These are phyloP conservation scores for Astropecten irregularis DNA, from an alignment of 53 echinoderm and acorn worm species.

Conservation along the genomic window DNA sequence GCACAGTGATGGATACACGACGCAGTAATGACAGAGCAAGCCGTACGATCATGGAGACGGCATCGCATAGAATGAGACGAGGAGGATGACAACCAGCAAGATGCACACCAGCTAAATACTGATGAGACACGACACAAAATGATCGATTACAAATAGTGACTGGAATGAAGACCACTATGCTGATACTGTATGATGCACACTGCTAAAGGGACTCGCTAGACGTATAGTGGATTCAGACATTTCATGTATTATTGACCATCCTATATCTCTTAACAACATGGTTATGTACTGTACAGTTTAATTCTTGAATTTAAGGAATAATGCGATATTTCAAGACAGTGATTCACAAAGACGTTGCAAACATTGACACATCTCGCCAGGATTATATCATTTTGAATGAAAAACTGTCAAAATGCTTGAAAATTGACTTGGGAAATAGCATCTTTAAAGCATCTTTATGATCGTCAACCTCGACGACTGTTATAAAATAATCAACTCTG, in stretches of 20 bases:
- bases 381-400: too few species aligned
- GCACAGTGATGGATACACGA: background rate
- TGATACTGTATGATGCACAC: background rate
- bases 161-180: background rate
- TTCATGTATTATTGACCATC: background rate
- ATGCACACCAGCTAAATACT: background rate
- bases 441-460: too few species aligned
- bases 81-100: background rate
- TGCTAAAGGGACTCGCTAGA: background rate
- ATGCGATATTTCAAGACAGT: background rate
- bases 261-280: background rate
- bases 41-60: background rate
- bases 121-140: background rate
- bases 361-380: too few species aligned
- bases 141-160: constrained; percentile 1
- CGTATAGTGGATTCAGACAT: too few species aligned
- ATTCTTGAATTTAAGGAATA: background rate
- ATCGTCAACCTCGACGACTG: too few species aligned
- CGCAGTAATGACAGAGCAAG: background rate
- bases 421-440: too few species aligned
- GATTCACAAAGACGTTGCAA: too few species aligned
- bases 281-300: background rate
- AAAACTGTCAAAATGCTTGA: too few species aligned
- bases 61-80: background rate
- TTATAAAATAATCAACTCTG: too few species aligned